A percentile compares a stretch with the other conserved stretches of the same genome.
phyloP scores from a whole-genome alignment of 2,113 vertebrate species.

The Ophiodon elongatus region DNA sequence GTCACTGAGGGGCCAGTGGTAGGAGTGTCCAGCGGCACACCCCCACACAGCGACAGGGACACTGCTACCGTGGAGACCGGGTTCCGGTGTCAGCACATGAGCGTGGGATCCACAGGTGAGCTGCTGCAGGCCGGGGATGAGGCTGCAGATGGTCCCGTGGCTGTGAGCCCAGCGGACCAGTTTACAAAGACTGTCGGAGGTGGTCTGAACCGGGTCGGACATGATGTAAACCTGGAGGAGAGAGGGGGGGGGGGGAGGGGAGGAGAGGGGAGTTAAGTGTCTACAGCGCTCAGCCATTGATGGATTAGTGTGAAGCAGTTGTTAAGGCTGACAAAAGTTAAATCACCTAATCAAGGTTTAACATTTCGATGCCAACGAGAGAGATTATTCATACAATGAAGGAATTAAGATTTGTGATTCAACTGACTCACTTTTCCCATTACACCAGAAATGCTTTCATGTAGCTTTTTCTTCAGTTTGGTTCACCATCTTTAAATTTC shows the following conservation, averaged over 20 bases:
- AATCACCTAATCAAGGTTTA: not conserved
- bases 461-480: not conserved
- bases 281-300: not conserved
- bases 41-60: conserved; percentile 86
- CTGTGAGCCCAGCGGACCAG: conserved; percentile 95
- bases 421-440: not conserved
- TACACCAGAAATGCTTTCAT: not conserved
- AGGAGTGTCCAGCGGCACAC: conserved; percentile 91
- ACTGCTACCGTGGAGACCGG: not conserved
- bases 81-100: conserved; percentile 70
- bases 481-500: not conserved
- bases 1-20: conserved; percentile 89
- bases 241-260: not conserved
- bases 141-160: conserved; percentile 93
- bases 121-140: conserved; percentile 92
- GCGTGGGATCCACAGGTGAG: conserved; percentile 88
- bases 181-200: conserved; percentile 91
- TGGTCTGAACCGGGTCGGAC: conserved; percentile 31
- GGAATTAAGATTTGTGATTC: not conserved
- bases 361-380: not conserved
- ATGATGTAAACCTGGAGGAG: conserved; percentile 14
- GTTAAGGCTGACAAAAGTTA: not conserved
- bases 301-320: not conserved
- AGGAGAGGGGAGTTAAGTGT: too few relatives aligned
- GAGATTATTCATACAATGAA: not conserved